phyloP scores from a whole-genome alignment of 2,888 invertebrate genomes.

The Chrysina gloriosa region DNA sequence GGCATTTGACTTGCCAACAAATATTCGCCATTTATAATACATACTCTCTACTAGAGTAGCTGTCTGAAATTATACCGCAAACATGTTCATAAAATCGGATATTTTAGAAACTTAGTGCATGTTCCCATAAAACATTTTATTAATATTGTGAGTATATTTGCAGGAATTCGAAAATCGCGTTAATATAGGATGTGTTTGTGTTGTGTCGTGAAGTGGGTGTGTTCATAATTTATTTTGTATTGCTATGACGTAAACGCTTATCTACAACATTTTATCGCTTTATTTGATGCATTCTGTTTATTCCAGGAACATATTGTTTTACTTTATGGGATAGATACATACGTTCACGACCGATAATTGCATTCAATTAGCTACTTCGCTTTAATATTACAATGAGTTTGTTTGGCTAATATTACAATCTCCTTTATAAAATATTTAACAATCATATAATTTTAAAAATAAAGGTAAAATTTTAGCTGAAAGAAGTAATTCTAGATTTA shows the following conservation, averaged over 20 bases:
- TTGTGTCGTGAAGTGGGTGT: conserved; percentile 34
- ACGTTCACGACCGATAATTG: no score
- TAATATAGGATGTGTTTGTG: conserved; percentile 7
- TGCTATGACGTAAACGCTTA: conserved; percentile 19
- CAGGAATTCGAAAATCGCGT: not conserved
- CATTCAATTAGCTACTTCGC: no score
- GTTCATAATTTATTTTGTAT: conserved; percentile 17
- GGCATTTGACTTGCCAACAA: not conserved
- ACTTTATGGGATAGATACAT: not conserved
- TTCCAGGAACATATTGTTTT: not conserved
- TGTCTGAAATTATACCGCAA: not conserved
- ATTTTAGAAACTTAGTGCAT: conserved; percentile 6
- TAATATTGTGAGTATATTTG: conserved; percentile 20
- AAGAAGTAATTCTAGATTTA: no score
- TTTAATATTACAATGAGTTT: no score
- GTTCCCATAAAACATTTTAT: conserved; percentile 8
- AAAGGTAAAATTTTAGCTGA: no score
- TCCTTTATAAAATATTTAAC: no score
- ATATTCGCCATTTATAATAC: not conserved
- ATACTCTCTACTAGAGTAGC: conserved; percentile 11
- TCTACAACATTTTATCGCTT: conserved; percentile 17
- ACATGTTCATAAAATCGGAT: conserved; percentile 7
- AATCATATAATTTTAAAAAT: no score
- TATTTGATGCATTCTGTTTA: conserved; percentile 15
- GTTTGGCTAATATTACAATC: no score